These are phyloP conservation scores for Steatornis caripensis DNA, from an alignment of 2,113 vertebrate genomes.

Conservation along the genomic window DNA sequence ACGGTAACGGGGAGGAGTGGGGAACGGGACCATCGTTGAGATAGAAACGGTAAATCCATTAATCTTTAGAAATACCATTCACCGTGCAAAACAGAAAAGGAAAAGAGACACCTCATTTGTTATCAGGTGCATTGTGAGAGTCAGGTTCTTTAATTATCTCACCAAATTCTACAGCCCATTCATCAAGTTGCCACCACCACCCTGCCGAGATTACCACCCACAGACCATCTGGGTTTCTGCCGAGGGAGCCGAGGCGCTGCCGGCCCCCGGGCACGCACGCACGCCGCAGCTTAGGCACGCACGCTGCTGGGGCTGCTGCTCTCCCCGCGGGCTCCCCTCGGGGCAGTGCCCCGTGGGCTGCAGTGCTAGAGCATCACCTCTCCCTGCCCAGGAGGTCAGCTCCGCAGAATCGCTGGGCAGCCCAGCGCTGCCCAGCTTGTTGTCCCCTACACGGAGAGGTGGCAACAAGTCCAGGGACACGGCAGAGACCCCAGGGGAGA, in stretches of 20 bases:
- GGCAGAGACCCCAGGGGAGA: background rate
- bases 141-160: slow-evolving; percentile 73
- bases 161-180: slow-evolving; percentile 71
- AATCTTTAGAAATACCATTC: slow-evolving; percentile 65
- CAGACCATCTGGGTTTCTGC: slow-evolving; percentile 4
- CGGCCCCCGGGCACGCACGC: rapidly evolving
- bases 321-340: rapidly evolving
- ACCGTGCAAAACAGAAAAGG: slow-evolving; percentile 2
- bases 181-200: slow-evolving; percentile 62
- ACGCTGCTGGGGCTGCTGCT: background rate
- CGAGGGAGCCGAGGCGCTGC: background rate
- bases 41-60: slow-evolving; percentile 66
- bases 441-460: background rate
- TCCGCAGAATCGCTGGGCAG: background rate
- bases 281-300: background rate
- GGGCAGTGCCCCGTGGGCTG: background rate
- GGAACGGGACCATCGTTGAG: slow-evolving; percentile 22
- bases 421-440: too few relatives aligned
- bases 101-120: slow-evolving; percentile 71
- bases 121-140: slow-evolving; percentile 68
- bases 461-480: background rate
- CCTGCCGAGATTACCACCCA: slow-evolving; percentile 64
- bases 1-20: background rate
- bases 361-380: background rate
- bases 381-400: background rate